These are phyloP conservation scores for Epicampocera succincta DNA, from an alignment of 2,888 invertebrate species.

Conservation along the genomic window DNA sequence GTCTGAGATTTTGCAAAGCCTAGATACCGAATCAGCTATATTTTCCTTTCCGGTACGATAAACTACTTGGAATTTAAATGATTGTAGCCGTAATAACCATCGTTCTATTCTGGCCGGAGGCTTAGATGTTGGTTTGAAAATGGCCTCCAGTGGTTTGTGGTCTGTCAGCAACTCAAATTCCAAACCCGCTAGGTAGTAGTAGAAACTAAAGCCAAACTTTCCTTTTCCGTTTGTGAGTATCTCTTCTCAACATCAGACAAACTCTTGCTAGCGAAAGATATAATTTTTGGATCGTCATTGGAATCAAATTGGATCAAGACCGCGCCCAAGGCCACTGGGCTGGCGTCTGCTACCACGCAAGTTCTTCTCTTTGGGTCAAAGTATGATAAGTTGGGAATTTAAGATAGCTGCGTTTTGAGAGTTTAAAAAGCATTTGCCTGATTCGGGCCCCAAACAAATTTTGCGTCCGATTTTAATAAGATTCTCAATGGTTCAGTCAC, in stretches of 20 bases:
- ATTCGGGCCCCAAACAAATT: constrained; percentile 61
- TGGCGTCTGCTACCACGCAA: constrained; percentile 64
- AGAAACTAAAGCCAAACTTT: constrained; percentile 66
- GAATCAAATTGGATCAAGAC: constrained; percentile 66
- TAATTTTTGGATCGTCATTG: constrained; percentile 48
- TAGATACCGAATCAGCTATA: constrained; percentile 57
- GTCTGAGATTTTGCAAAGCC: constrained; percentile 52
- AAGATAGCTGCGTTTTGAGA: constrained; percentile 51
- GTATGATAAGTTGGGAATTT: constrained; percentile 59
- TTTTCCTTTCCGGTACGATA: constrained; percentile 51
- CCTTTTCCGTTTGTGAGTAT: constrained; percentile 69
- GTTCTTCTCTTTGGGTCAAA: constrained; percentile 60
- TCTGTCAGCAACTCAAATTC: constrained; percentile 62
- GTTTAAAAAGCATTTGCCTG: constrained; percentile 59
- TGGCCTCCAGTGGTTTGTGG: constrained; percentile 58
- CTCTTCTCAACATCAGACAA: constrained; percentile 64
- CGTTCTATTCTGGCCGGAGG: constrained; percentile 64
- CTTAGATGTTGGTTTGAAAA: constrained; percentile 65
- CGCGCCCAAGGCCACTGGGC: constrained; percentile 66
- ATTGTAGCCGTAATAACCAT: constrained; percentile 50
- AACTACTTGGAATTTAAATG: constrained; percentile 48
- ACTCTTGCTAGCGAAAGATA: constrained; percentile 67
- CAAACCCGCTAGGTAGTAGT: constrained; percentile 65
- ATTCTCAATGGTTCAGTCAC: neutral
- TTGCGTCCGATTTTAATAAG: constrained; percentile 4